Evolutionary conservation across 2,113 vertebrate genomes (phyloP).

Genomic region (Pygathrix nemaeus): DNA sequence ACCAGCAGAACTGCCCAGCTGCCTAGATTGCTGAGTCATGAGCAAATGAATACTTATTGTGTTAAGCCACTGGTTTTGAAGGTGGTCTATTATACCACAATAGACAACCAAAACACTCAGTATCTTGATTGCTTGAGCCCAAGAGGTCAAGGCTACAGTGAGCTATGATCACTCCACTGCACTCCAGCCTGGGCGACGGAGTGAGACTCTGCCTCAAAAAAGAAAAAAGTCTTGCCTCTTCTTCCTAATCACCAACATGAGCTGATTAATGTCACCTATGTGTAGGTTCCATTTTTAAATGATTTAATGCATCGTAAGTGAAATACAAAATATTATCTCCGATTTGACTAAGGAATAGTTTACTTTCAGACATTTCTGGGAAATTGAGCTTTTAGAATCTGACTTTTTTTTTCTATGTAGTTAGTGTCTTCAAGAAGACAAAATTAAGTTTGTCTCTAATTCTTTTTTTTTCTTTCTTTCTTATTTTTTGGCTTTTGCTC

Average conservation of each 20-base stretch:
- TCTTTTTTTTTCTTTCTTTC: neutral
- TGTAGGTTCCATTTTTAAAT: neutral
- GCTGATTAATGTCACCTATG: neutral
- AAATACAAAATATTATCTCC: neutral
- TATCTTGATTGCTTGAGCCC: neutral
- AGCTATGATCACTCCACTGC: no score
- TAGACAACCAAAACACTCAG: neutral
- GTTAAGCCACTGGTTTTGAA: neutral
- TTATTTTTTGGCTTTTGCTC: constrained; percentile 44
- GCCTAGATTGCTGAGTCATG: neutral
- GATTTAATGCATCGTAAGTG: neutral
- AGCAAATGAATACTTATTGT: neutral
- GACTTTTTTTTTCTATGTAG: neutral
- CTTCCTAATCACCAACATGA: neutral
- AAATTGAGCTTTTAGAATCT: constrained; percentile 27
- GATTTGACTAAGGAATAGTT: constrained; percentile 6
- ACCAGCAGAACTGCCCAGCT: neutral
- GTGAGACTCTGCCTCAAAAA: no score
- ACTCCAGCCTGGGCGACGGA: no score
- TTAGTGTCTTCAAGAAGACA: neutral
- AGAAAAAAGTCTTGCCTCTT: neutral
- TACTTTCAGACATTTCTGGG: constrained; percentile 17
- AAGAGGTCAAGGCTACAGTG: no score
- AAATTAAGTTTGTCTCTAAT: neutral
- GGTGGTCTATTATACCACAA: neutral